These are phyloP conservation scores for Trissolcus basalis DNA, from an alignment of 1,140 invertebrate genomes.

Conservation along the genomic window DNA sequence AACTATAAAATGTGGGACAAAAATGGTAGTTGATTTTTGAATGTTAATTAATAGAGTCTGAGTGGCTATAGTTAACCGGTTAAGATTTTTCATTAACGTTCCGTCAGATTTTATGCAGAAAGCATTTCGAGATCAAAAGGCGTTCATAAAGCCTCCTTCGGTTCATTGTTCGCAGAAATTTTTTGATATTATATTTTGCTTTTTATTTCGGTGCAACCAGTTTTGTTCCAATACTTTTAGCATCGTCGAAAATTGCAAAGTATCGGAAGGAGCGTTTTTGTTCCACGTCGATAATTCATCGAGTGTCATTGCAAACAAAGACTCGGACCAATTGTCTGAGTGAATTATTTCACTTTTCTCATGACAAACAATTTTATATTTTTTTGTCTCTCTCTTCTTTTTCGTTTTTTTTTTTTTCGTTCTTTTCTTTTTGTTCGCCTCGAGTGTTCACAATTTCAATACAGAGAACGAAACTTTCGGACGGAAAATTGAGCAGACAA, in stretches of 20 bases:
- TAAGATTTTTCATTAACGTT: too few species aligned
- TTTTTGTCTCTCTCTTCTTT: conserved; percentile 1
- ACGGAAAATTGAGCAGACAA: too few species aligned
- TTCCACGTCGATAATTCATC: conserved; percentile 34
- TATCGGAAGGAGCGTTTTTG: conserved; percentile 43
- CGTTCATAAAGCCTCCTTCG: not conserved
- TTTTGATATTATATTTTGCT: too few species aligned
- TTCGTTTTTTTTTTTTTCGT: conserved; percentile 10
- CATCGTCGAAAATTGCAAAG: conserved; percentile 15
- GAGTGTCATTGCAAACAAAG: conserved; percentile 45
- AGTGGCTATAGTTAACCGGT: too few species aligned
- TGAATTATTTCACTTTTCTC: conserved; percentile 42
- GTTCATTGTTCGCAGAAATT: not conserved
- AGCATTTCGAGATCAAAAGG: too few species aligned
- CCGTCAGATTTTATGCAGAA: too few species aligned
- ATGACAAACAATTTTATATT: conserved; percentile 9
- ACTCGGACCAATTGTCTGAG: conserved; percentile 37
- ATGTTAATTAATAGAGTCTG: too few species aligned
- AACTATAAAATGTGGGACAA: too few species aligned
- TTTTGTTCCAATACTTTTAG: not conserved
- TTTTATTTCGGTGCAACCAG: too few species aligned
- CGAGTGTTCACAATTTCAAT: not conserved
- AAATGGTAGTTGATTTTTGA: too few species aligned
- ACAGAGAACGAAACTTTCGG: not conserved
- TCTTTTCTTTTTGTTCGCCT: not conserved